Conservation (phyloP, 2,888 invertebrate genomes). For the Sericinus montela region DNA sequence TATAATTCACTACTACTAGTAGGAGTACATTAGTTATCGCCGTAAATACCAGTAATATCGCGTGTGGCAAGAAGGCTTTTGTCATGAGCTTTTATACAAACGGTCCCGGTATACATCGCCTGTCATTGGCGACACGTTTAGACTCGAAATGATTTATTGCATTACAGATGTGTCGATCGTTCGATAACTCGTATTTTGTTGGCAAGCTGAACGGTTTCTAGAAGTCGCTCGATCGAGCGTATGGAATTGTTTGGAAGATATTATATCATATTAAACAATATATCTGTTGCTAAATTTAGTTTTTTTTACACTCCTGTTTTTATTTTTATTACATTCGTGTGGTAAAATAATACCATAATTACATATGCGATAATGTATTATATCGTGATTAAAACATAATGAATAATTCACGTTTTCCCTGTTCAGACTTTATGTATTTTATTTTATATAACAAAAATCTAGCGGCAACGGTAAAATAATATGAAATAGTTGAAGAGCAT, state of each 20-base stretch:
- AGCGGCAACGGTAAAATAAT: no score
- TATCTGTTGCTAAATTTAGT: background rate
- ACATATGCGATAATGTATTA: no score
- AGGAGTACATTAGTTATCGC: constrained; percentile 41
- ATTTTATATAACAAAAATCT: no score
- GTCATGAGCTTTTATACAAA: constrained; percentile 37
- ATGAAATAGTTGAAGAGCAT: no score
- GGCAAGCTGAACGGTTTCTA: constrained; percentile 14
- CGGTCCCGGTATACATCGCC: constrained; percentile 28
- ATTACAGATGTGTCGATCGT: constrained; percentile 35
- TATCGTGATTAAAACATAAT: no score
- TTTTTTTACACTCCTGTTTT: no score
- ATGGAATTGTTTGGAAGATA: constrained; percentile 15
- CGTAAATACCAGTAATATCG: constrained; percentile 43
- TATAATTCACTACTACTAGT: no score
- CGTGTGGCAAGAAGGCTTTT: constrained; percentile 34
- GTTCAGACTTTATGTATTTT: no score
- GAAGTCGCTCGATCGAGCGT: constrained; percentile 7
- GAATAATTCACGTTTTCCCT: no score
- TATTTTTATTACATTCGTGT: no score
- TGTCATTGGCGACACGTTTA: constrained; percentile 40
- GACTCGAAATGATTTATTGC: constrained; percentile 55
- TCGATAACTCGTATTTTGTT: constrained; percentile 23
- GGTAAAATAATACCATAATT: no score
- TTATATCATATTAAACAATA: background rate